Conservation (phyloP, 2,797 vertebrate genomes). For the Tragelaphus eurycerus region DNA sequence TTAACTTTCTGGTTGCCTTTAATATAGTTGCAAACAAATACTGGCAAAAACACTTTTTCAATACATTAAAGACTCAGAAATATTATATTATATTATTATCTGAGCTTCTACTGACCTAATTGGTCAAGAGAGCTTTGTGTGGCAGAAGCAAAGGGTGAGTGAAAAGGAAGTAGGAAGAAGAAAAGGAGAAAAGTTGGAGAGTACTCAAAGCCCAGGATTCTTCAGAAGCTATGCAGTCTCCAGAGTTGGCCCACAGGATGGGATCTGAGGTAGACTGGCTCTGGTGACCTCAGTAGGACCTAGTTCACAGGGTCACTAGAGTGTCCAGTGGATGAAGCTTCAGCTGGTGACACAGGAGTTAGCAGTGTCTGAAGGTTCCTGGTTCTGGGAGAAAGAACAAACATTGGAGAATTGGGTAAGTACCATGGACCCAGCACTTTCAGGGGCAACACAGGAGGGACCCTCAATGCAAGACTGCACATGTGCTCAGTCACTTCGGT, state of each 20-base stretch:
- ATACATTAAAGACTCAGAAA: neutral
- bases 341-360: neutral
- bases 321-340: neutral
- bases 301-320: neutral
- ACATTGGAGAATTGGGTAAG: neutral
- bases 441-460: neutral
- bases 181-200: neutral
- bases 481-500: fast-evolving
- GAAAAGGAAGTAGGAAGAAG: neutral
- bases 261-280: neutral
- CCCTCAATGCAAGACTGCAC: neutral
- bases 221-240: neutral
- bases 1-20: neutral
- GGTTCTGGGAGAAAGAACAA: neutral
- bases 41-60: neutral
- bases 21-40: conserved; percentile 26
- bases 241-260: neutral
- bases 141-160: neutral
- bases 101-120: neutral
- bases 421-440: neutral
- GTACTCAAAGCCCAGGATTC: neutral
- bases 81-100: neutral
- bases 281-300: neutral
- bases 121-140: neutral
- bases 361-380: neutral